Percentiles rank a stretch among this genome's conserved stretches.
phyloP scores from a whole-genome alignment of 2,888 invertebrate species.

The Drosophila paranaensis region DNA sequence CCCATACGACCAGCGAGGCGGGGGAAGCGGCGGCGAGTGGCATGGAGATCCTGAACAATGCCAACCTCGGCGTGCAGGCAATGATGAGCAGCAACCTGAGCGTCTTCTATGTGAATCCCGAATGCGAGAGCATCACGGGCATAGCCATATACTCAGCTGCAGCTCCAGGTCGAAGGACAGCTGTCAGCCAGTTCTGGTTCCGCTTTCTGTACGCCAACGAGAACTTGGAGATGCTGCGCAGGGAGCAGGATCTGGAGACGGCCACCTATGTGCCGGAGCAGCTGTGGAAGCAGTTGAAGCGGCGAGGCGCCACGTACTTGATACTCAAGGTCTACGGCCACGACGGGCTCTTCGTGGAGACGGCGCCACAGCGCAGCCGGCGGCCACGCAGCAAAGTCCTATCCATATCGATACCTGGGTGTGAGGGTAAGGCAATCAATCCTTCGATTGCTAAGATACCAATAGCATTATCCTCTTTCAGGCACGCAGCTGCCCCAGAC shows the following conservation, averaged over 20 bases:
- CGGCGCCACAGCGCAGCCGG: conserved; percentile 75
- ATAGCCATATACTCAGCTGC: conserved; percentile 75
- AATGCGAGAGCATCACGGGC: conserved; percentile 77
- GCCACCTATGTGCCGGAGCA: conserved; percentile 86
- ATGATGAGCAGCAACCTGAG: conserved; percentile 79
- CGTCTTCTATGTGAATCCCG: conserved; percentile 81
- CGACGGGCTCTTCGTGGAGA: conserved; percentile 87
- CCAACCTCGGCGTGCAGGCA: conserved; percentile 74
- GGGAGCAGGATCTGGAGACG: conserved; percentile 85
- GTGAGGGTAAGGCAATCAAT: conserved; percentile 66
- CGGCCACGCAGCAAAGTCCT: conserved; percentile 86
- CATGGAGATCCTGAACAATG: conserved; percentile 58
- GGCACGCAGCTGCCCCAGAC: conserved; percentile 85
- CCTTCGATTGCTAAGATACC: not conserved
- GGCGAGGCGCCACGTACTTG: conserved; percentile 72
- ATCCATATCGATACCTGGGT: conserved; percentile 87
- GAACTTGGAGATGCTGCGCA: conserved; percentile 84
- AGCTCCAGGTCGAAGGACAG: conserved; percentile 14
- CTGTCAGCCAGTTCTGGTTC: conserved; percentile 69
- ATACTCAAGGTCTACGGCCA: conserved; percentile 86
- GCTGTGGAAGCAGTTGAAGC: conserved; percentile 77
- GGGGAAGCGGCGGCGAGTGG: conserved; percentile 26
- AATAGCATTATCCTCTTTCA: conserved; percentile 13
- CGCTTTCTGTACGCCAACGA: conserved; percentile 84
- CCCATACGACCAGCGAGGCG: conserved; percentile 9